Evolutionary conservation across 2,113 vertebrate genomes (phyloP).

Genomic region (Dicaeum eximium): DNA sequence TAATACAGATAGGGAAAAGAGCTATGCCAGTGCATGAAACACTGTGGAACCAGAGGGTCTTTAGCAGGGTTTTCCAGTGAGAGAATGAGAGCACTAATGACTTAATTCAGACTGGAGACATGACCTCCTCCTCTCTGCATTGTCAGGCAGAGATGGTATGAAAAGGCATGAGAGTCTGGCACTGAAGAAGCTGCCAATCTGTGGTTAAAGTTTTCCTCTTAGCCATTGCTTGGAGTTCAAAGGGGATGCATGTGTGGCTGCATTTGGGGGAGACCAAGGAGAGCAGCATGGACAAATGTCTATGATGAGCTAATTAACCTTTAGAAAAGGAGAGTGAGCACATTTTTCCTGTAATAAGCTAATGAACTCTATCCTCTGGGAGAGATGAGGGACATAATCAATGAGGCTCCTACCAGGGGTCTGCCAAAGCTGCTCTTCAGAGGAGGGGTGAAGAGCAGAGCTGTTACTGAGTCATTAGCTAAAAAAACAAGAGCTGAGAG

Average conservation of each 20-base stretch:
- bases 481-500: neutral
- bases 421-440: neutral
- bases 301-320: conserved; percentile 18
- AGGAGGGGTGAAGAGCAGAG: neutral
- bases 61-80: neutral
- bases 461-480: neutral
- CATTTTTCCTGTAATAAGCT: neutral
- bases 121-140: neutral
- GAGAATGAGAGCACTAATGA: neutral
- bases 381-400: neutral
- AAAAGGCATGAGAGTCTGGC: neutral
- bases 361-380: neutral
- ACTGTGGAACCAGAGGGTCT: neutral
- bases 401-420: neutral
- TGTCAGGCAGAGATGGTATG: neutral
- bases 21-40: neutral
- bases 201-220: neutral
- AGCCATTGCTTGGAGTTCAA: neutral
- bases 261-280: neutral
- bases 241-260: neutral
- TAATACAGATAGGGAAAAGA: neutral
- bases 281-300: neutral
- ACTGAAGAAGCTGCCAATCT: neutral
- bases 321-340: neutral
- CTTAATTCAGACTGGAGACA: neutral